Base-by-base conservation (phyloP, 2,888 invertebrate genomes). In the Augochlorella aurata region DNA sequence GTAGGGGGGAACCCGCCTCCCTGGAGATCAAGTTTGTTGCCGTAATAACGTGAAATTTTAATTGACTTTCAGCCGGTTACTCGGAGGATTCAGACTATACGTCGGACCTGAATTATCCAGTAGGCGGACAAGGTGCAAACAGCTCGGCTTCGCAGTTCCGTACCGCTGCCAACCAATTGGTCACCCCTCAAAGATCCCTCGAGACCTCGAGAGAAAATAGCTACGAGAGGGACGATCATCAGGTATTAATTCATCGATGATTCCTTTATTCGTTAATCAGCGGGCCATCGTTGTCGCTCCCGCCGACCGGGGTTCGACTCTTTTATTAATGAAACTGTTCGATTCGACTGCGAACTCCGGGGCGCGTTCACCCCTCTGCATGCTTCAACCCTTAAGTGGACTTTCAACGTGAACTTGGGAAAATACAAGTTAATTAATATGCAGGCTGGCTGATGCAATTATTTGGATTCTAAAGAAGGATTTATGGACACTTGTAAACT, bases 51-150 rank as follows among this genome's bases (percentile, higher is more conserved):
- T 70, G 47, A 24, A 68, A 67, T 75, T 78, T 68, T 71, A 76
- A 85, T 88, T 79, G 90, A 91, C 90, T 95, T 95, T 90, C 95
- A 97, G 98, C 98, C 94, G 98, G 98, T 81, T 97, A 98, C 94
- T 98, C 98, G 72, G 99, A 99, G 94, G 98, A 99, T 94, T 98
- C 98, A 90, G 99, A 99, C 95, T 99, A 99, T 94, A 99, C 98
- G 84, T 98, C 98, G 85, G 99, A 99, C 94, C 96, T 98, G 92
- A 98, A 98, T 95, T 98, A 97, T 95, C 98, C 98, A 73, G 96
- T 97, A 91, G 96, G 96, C 83, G 95, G 95, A 74, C 97, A 97
- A 93, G 97, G 98, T 93, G 96, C 98, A 90, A 98, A 98, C 95
- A 97, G 97, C 92, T 98, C 98, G 81, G 98, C 97, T 45, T 98